These are phyloP conservation scores for Pogonomyrmex barbatus DNA, from an alignment of 1,140 invertebrate genomes.

Conservation along the genomic window DNA sequence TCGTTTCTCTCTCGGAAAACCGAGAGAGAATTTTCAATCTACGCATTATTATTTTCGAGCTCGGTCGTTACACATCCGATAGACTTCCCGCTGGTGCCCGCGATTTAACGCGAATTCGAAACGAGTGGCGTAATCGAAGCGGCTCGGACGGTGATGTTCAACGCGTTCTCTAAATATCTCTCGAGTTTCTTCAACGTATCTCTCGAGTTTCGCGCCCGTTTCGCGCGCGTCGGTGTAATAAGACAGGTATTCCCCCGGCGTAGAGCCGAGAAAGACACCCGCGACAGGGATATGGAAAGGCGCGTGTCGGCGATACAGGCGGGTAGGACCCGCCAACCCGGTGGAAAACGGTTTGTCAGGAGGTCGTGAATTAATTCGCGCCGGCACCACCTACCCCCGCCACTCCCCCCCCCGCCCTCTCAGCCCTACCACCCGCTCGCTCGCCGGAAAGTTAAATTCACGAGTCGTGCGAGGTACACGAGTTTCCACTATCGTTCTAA, in stretches of 20 bases:
- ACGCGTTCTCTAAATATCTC: not conserved
- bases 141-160: not conserved
- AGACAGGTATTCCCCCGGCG: not conserved
- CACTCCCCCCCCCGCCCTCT: not conserved
- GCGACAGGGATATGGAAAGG: constrained; percentile 2
- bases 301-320: not conserved
- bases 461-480: constrained; percentile 74
- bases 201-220: constrained; percentile 1
- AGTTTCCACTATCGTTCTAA: constrained; percentile 78
- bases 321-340: not conserved
- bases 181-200: constrained; percentile 6
- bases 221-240: not conserved
- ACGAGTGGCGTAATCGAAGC: not conserved
- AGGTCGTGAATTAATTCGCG: constrained; percentile 77
- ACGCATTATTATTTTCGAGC: not conserved
- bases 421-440: constrained; percentile 16
- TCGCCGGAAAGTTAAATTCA: constrained; percentile 75
- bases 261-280: not conserved
- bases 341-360: constrained; percentile 71
- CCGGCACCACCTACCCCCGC: constrained; percentile 44
- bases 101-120: not conserved
- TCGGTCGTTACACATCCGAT: not conserved
- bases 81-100: not conserved
- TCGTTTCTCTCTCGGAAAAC: constrained; percentile 7
- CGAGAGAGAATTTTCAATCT: constrained; percentile 5